phyloP scores from a whole-genome alignment of 2,797 vertebrate species.

The Trematocara caparti region DNA sequence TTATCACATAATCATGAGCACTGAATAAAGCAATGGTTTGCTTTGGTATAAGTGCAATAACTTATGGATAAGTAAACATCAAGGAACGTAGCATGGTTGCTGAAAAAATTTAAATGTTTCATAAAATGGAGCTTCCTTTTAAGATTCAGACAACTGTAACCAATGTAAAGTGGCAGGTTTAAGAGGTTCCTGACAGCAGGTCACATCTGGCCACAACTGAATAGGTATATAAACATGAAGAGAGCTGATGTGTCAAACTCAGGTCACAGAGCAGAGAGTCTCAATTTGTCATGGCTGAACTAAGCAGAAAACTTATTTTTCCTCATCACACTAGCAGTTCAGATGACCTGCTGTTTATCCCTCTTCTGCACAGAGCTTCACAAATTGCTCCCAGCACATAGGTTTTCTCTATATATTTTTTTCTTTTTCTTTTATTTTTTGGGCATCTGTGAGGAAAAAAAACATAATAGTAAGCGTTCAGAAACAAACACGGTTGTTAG shows the following conservation, averaged over 20 bases:
- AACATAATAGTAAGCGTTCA: background rate
- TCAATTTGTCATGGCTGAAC: constrained; percentile 26
- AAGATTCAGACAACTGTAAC: background rate
- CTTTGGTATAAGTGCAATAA: background rate
- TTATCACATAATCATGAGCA: background rate
- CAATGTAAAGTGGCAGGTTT: background rate
- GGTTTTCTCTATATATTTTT: background rate
- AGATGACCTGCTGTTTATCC: background rate
- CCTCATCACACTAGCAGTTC: background rate
- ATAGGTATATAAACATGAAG: background rate
- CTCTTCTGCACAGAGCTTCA: background rate
- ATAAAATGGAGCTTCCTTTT: background rate
- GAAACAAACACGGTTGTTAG: background rate
- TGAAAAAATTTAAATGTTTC: background rate
- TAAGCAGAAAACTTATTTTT: background rate
- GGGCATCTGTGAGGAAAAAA: background rate
- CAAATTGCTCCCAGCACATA: background rate
- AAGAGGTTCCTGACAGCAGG: background rate
- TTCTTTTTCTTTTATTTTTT: background rate
- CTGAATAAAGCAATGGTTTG: background rate
- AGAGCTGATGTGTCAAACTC: background rate
- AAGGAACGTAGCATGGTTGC: background rate
- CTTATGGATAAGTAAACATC: background rate
- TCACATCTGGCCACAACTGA: background rate
- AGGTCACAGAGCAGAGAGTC: background rate